phyloP scores from a whole-genome alignment of 2,113 vertebrate genomes.

The Lasiurus cinereus region DNA sequence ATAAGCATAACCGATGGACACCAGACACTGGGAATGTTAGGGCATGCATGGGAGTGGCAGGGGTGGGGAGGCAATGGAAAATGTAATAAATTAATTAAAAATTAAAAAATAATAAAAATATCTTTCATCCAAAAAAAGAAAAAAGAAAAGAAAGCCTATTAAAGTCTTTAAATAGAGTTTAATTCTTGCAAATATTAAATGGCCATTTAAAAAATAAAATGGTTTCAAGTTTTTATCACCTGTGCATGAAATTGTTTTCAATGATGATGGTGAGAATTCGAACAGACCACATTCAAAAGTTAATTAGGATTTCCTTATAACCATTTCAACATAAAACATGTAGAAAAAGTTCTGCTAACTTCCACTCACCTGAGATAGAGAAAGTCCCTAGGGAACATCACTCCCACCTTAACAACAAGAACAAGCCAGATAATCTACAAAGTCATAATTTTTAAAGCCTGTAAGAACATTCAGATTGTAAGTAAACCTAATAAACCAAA shows the following conservation, averaged over 20 bases:
- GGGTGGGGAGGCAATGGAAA: no score
- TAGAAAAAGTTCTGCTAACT: constrained; percentile 37
- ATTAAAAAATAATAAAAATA: no score
- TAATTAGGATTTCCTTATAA: constrained; percentile 33
- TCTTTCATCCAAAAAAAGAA: background rate
- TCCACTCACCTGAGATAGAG: background rate
- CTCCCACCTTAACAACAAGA: background rate
- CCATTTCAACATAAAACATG: constrained; percentile 31
- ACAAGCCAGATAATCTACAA: background rate
- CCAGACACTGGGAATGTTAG: no score
- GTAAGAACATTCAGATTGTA: background rate
- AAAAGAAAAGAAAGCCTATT: background rate
- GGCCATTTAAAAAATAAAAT: background rate
- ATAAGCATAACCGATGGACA: no score
- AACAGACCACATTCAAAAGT: constrained; percentile 43
- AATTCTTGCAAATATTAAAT: constrained; percentile 41
- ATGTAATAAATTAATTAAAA: no score
- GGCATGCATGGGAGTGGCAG: no score
- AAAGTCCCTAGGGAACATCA: background rate
- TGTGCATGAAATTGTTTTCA: constrained; percentile 8
- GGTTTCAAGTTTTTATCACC: constrained; percentile 51
- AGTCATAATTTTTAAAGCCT: background rate
- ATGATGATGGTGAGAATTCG: constrained; percentile 21
- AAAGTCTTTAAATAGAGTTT: constrained; percentile 63
- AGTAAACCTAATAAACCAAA: constrained; percentile 40